Evolutionary conservation across 2,797 vertebrate genomes (phyloP), one percentile per base, ranked within the genome.

Genomic region (Silurus lanzhouensis): DNA sequence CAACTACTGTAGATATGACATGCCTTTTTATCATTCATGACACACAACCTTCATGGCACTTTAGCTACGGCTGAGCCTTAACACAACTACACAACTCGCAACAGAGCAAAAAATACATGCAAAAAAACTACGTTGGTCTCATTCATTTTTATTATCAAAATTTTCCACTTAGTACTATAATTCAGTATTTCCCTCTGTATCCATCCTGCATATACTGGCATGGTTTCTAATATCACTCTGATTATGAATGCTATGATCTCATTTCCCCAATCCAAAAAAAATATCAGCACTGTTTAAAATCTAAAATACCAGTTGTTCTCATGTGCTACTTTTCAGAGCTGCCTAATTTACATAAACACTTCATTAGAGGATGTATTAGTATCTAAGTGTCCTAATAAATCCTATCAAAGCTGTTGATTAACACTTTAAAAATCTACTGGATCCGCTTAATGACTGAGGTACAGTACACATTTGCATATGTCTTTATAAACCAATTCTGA

Each of bases 131-230:
- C 63, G 52, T 27, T 63, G 44, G n/a, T 20, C n/a, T 67, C 44
- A 52, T 52, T 67, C 25, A 67, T 14, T 27, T 67, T 67, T 31
- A 67, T 55, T 52, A 27, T 5, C 17, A 66, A 66, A 66, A 81
- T 52, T 66, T 8, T 25, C 66, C 63, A 27, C 58, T 63, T 46
- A n/a, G 15, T 68, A 27, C 48, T 48, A 58, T 70, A 22, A 8
- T 15, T 83, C 70, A 63, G 38, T 27, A 81, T 80, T 79, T 64
- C 77, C 79, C 79, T 31, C 46, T 67, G 46, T 46, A 55, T 81
- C n/a, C 19, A 15, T 55, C n/a, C 7, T 48, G 27, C 63, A 67
- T 31, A 79, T 46, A 20, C 15, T 66, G 7, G 1, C 61, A 20
- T n/a, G 63, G 20, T 48, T 66, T 52, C 31, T 12, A 79, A 79